These are phyloP conservation scores for Zaprionus obscuricornis DNA, from an alignment of 2,888 invertebrate species.

Conservation along the genomic window DNA sequence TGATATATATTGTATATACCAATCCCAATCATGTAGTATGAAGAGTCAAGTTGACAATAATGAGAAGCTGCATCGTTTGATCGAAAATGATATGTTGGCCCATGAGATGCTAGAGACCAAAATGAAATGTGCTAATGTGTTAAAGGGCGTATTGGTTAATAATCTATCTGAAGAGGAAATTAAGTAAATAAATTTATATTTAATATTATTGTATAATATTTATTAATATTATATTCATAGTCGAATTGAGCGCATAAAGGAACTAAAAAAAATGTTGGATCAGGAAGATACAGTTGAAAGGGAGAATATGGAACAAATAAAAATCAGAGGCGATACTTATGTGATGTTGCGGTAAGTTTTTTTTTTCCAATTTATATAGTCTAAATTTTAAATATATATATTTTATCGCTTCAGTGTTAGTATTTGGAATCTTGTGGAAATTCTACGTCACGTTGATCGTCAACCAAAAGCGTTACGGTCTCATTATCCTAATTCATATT, in stretches of 20 bases:
- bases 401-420: constrained; percentile 51
- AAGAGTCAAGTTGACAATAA: constrained; percentile 80
- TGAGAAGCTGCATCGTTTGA: constrained; percentile 73
- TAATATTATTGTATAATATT: accelerated
- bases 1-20: background rate
- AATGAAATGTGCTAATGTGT: constrained; percentile 68
- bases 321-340: constrained; percentile 72
- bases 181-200: constrained; percentile 52
- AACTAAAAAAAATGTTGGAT: constrained; percentile 57
- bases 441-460: constrained; percentile 78
- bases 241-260: constrained; percentile 68
- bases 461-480: constrained; percentile 51
- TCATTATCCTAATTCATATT: constrained; percentile 78
- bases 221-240: constrained; percentile 33
- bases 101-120: constrained; percentile 73
- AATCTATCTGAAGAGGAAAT: constrained; percentile 80
- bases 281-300: constrained; percentile 54
- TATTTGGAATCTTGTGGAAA: constrained; percentile 79
- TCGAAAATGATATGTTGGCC: constrained; percentile 71
- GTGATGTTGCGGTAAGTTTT: constrained; percentile 72
- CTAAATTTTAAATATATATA: too few species aligned
- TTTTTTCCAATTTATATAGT: background rate
- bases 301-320: constrained; percentile 56
- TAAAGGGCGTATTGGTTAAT: constrained; percentile 75
- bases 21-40: too few species aligned